Percentiles rank a stretch among this genome's conserved stretches.
phyloP scores from a whole-genome alignment of 1,140 invertebrate genomes.

The Anastrepha obliqua region DNA sequence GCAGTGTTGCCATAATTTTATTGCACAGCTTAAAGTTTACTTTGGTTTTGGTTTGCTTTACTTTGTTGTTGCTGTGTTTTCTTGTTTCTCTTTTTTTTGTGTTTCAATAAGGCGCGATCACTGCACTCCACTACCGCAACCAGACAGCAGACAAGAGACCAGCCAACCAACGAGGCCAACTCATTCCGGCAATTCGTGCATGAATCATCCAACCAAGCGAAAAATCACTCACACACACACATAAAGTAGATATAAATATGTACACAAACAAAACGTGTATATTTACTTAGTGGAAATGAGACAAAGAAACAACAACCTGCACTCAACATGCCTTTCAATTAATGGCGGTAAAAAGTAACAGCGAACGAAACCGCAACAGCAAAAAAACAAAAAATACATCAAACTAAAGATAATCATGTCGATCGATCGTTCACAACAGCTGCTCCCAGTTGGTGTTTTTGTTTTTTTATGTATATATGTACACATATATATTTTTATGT shows the following conservation, averaged over 20 bases:
- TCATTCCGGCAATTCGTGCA: constrained; percentile 14
- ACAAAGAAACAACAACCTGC: constrained; percentile 41
- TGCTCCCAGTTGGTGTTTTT: constrained; percentile 41
- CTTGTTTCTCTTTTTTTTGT: background rate
- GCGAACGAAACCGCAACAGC: constrained; percentile 25
- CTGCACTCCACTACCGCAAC: background rate
- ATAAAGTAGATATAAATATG: background rate
- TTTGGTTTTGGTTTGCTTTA: background rate
- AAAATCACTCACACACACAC: background rate
- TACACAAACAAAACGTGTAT: background rate
- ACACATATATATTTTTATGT: background rate
- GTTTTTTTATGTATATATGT: no score
- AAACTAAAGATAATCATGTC: constrained; percentile 3
- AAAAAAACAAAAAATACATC: background rate
- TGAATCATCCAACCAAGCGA: constrained; percentile 30
- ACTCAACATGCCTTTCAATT: constrained; percentile 35
- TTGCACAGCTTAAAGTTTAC: constrained; percentile 20
- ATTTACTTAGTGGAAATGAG: constrained; percentile 43
- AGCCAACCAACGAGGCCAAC: constrained; percentile 4
- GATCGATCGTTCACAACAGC: constrained; percentile 26
- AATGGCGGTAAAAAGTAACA: constrained; percentile 4
- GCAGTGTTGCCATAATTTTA: constrained; percentile 18
- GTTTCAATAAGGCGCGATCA: background rate
- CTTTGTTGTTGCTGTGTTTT: no score
- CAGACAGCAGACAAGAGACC: background rate